These are phyloP conservation scores for Pleuronectes platessa DNA, from an alignment of 2,113 vertebrate genomes.

Conservation along the genomic window DNA sequence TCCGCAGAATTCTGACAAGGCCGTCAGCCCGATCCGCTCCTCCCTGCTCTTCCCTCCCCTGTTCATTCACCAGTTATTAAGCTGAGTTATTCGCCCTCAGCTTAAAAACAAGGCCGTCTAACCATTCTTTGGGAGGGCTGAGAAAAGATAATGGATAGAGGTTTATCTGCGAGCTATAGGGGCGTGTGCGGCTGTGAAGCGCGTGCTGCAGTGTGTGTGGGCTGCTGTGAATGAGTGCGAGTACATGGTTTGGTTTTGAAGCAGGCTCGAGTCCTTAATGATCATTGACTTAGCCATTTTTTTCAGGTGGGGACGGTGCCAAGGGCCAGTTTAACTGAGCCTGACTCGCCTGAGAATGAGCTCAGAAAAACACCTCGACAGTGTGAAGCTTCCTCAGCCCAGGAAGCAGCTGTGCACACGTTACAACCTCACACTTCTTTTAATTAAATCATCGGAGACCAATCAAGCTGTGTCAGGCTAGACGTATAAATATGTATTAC, in stretches of 20 bases:
- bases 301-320: background rate
- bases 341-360: slow-evolving; percentile 44
- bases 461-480: slow-evolving; percentile 8
- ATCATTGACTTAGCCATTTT: slow-evolving; percentile 48
- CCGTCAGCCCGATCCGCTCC: background rate
- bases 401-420: slow-evolving; percentile 1
- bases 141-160: slow-evolving; percentile 39
- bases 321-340: slow-evolving; percentile 45
- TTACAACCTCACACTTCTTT: slow-evolving; percentile 23
- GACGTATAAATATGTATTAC: slow-evolving; percentile 16
- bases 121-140: slow-evolving; percentile 28
- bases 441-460: slow-evolving; percentile 50
- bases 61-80: slow-evolving; percentile 10
- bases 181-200: slow-evolving; percentile 6
- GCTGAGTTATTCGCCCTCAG: slow-evolving; percentile 52
- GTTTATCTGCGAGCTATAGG: slow-evolving; percentile 34
- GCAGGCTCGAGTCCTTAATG: slow-evolving; percentile 46
- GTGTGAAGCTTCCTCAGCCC: background rate
- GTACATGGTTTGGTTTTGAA: slow-evolving; percentile 57
- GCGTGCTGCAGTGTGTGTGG: slow-evolving; percentile 29
- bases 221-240: slow-evolving; percentile 2
- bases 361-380: slow-evolving; percentile 15
- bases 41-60: background rate
- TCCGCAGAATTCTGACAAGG: slow-evolving; percentile 38
- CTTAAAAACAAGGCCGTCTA: slow-evolving; percentile 41